phyloP scores from a whole-genome alignment of 2,113 vertebrate species.

The Phalacrocorax aristotelis region DNA sequence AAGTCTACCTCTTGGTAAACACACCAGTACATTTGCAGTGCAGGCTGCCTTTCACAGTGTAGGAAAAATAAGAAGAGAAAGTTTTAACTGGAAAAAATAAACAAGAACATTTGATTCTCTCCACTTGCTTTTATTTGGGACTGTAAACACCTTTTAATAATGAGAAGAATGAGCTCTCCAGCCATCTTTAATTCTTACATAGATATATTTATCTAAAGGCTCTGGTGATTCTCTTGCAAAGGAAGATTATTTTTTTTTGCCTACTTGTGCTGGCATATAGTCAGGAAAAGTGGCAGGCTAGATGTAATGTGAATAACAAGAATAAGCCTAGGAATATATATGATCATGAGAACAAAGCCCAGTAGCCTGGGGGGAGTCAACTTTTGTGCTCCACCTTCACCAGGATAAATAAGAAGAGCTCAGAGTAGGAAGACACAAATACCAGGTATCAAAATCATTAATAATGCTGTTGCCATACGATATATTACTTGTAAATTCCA shows the following conservation, averaged over 20 bases:
- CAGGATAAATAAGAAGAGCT: constrained; percentile 45
- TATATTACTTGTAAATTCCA: constrained; percentile 63
- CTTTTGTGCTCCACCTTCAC: background rate
- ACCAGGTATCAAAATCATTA: constrained; percentile 51
- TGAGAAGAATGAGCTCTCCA: background rate
- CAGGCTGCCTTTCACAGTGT: background rate
- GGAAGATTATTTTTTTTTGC: background rate
- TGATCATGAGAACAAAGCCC: background rate
- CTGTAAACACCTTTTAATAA: constrained; percentile 1
- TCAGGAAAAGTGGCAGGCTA: constrained; percentile 9
- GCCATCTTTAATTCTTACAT: background rate
- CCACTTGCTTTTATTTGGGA: background rate
- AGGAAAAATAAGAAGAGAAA: background rate
- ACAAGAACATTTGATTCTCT: background rate
- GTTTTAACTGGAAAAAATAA: background rate
- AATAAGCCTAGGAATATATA: background rate
- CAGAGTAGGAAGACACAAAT: constrained; percentile 36
- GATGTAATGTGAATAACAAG: constrained; percentile 25
- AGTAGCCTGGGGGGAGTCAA: background rate
- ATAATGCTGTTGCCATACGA: constrained; percentile 20
- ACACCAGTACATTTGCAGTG: background rate
- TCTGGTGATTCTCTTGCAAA: background rate
- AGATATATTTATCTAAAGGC: background rate
- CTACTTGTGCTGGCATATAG: background rate
- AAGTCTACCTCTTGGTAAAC: background rate